A percentile compares a stretch with the other conserved stretches of the same genome.
phyloP scores from a whole-genome alignment of 2,888 invertebrate genomes.

The Stegana nigrithorax region DNA sequence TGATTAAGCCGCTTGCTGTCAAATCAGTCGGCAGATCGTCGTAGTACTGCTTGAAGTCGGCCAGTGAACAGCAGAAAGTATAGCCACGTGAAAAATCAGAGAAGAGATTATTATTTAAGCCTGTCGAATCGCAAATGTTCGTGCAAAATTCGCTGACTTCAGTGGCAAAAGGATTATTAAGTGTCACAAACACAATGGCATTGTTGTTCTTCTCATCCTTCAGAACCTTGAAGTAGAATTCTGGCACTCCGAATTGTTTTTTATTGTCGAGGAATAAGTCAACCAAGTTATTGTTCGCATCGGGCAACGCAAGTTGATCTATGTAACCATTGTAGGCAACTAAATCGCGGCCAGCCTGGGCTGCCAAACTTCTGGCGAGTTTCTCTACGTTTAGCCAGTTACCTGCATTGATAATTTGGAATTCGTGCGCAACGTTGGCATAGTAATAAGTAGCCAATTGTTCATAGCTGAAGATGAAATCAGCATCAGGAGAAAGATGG shows the following conservation, averaged over 20 bases:
- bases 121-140: slow-evolving; percentile 41
- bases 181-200: slow-evolving; percentile 70
- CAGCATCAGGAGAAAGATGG: slow-evolving; percentile 71
- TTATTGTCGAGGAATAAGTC: slow-evolving; percentile 62
- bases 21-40: background rate
- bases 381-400: slow-evolving; percentile 71
- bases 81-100: slow-evolving; percentile 40
- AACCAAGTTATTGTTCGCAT: slow-evolving; percentile 50
- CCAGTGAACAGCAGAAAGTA: slow-evolving; percentile 45
- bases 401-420: slow-evolving; percentile 70
- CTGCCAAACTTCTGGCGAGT: slow-evolving; percentile 65
- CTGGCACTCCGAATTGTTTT: slow-evolving; percentile 67
- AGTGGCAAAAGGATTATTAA: slow-evolving; percentile 69
- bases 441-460: slow-evolving; percentile 71
- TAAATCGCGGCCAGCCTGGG: slow-evolving; percentile 58
- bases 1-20: background rate
- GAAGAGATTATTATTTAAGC: slow-evolving; percentile 34
- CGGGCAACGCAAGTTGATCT: slow-evolving; percentile 66
- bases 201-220: slow-evolving; percentile 61
- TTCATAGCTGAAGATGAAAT: slow-evolving; percentile 69
- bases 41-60: background rate
- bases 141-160: slow-evolving; percentile 40
- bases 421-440: slow-evolving; percentile 70
- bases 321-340: slow-evolving; percentile 69
- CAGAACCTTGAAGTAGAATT: slow-evolving; percentile 70